Evolutionary conservation across 1,140 invertebrate genomes (phyloP), one percentile per base, ranked within the genome.

Genomic region (Rhagoletis pomonella): DNA sequence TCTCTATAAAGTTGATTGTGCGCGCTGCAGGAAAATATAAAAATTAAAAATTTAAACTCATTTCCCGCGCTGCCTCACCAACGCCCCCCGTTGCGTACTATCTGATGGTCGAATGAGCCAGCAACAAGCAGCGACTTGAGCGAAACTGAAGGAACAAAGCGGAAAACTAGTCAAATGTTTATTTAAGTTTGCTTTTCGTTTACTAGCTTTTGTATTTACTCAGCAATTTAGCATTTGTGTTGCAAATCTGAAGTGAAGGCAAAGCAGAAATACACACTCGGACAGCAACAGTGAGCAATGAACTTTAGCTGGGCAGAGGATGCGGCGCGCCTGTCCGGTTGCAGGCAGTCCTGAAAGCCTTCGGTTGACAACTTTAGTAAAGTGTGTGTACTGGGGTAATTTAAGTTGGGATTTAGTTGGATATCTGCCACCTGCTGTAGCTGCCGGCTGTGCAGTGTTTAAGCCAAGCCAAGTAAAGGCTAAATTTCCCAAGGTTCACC

Each of bases 21-120:
- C 44, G 69, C 47, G 10, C 55, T 81, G 73, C n/a, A 81, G 47
- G 3, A 29, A 55, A 77, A 81, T 81, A 47, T 58, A 81, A 81
- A 81, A 58, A 81, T 81, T 55, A 81, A 81, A 81, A 81, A 81
- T 81, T 81, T 81, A 81, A 81, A 81, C 73, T 55, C 47, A 81
- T 77, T 19, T 50, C n/a, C 44, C 14, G 14, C 5, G 44, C n/a
- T 50, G 47, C 42, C 17, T 17, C 69, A 55, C n/a, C 19, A 19
- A 19, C 44, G 44, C 47, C 0, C 47, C 10, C 29, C 10, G 73
- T 29, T 81, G 47, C 47, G 17, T 47, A 17, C 42, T 81, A 47
- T 19, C 73, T 44, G 50, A 81, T 81, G 73, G 73, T 19, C 73
- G 73, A 55, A 81, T 81, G 73, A 81, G 73, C 47, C 19, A 81